phyloP scores from a whole-genome alignment of 2,113 vertebrate species.

The Grallaria varia region DNA sequence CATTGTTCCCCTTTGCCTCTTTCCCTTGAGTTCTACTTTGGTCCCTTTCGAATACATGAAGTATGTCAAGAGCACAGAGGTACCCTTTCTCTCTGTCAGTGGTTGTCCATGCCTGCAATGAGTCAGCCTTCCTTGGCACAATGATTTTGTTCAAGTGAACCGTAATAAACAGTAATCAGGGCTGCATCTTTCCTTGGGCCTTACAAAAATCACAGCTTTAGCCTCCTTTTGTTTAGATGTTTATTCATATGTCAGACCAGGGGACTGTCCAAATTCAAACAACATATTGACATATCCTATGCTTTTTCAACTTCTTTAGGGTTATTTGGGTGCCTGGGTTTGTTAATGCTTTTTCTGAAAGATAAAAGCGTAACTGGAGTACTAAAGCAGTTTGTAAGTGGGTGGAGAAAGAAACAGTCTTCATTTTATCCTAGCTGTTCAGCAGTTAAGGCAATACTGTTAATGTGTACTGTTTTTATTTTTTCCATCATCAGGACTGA shows the following conservation, averaged over 20 bases:
- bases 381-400: background rate
- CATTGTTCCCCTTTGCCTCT: background rate
- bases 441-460: background rate
- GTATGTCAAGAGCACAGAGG: background rate
- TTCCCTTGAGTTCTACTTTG: background rate
- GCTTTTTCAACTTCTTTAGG: background rate
- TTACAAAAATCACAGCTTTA: background rate
- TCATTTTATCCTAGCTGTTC: background rate
- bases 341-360: background rate
- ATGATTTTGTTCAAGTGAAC: background rate
- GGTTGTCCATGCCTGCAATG: background rate
- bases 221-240: background rate
- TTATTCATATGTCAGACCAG: background rate
- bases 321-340: background rate
- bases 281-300: rapidly evolving
- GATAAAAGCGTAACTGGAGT: background rate
- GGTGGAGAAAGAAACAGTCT: background rate
- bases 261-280: background rate
- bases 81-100: background rate
- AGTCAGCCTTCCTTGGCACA: background rate
- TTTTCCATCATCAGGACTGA: background rate
- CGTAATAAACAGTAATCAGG: background rate
- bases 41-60: background rate
- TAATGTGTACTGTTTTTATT: background rate
- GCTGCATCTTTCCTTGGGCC: background rate